Conservation (phyloP, 2,888 invertebrate genomes). For the Zonitis immaculata region DNA sequence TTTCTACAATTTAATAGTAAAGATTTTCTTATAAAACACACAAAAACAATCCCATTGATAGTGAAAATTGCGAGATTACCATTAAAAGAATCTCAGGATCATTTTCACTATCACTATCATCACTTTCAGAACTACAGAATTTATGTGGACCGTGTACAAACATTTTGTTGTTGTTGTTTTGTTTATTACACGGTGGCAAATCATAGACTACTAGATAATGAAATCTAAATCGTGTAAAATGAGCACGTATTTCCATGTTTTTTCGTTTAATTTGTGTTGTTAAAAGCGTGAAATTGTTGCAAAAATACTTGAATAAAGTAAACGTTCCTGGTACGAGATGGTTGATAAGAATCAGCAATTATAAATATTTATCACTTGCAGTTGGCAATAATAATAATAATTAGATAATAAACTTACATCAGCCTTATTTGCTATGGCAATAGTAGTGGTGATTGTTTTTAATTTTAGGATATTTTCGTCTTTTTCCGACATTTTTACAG, state of each 20-base stretch:
- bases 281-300: conserved; percentile 31
- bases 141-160: conserved; percentile 38
- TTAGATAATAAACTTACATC: too few relatives aligned
- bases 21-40: too few relatives aligned
- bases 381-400: background rate
- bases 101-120: conserved; percentile 32
- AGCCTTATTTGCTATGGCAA: background rate
- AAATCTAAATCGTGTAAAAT: conserved; percentile 5
- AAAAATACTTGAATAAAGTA: conserved; percentile 21
- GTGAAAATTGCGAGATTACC: conserved; percentile 14
- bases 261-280: conserved; percentile 22
- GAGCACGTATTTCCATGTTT: conserved; percentile 29
- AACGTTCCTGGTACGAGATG: conserved; percentile 39
- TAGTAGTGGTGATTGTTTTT: background rate
- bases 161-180: conserved; percentile 26
- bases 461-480: background rate
- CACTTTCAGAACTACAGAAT: conserved; percentile 30
- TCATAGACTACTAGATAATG: background rate
- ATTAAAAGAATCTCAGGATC: conserved; percentile 37
- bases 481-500: background rate
- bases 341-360: conserved; percentile 4
- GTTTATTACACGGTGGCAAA: background rate
- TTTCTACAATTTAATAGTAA: conserved; percentile 49
- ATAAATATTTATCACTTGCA: conserved; percentile 3
- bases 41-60: too few relatives aligned